Base-by-base conservation (phyloP, 2,797 vertebrate genomes). In the Sebastes trivittatus region DNA sequence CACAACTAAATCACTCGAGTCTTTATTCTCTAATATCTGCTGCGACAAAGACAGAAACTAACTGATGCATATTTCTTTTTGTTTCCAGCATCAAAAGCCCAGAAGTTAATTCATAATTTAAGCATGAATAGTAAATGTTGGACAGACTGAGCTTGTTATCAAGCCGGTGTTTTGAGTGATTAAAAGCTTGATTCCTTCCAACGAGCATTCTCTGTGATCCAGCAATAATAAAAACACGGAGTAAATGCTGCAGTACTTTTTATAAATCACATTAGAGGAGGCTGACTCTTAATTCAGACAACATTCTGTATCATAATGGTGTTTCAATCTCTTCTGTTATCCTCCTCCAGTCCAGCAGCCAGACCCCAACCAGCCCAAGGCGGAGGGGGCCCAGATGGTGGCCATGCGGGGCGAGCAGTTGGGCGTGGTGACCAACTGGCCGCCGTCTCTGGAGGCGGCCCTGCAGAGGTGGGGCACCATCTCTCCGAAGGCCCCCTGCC, bases 381-480 rank as follows among this genome's bases (percentile, higher is more conserved):
- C 98, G 0, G 98, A 99, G 85, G 98, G 98, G 72, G 97, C 97
- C 4, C 98, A 97, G 95, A 98, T 98, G 98, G 89, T 95, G 89
- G 96, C 97, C 3, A 96, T 97, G 95, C 94, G 95, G 29, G 98
- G 98, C 30, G 98, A 99, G 55, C 97, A 97, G 74, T 90, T 99
- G 72, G 98, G 98, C 0, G 98, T 99, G 74, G 98, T 99, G 23
- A 98, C 98, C 36, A 99, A 99, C 82, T 99, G 98, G 98, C 98
- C 98, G 0, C 98, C 98, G 0, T 99, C 98, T 10, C 94, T 99
- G 87, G 98, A 99, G 90, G 98, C 98, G 5, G 98, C 98, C 0
- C 90, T 99, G 86, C 98, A 99, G 94, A 95, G 98, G 83, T 99
- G 98, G 98, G 98, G 98, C 6, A 99, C 98, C 89, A 98, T 99